Base-by-base conservation (phyloP, 2,888 invertebrate genomes). In the Carpatolechia fugitivella region DNA sequence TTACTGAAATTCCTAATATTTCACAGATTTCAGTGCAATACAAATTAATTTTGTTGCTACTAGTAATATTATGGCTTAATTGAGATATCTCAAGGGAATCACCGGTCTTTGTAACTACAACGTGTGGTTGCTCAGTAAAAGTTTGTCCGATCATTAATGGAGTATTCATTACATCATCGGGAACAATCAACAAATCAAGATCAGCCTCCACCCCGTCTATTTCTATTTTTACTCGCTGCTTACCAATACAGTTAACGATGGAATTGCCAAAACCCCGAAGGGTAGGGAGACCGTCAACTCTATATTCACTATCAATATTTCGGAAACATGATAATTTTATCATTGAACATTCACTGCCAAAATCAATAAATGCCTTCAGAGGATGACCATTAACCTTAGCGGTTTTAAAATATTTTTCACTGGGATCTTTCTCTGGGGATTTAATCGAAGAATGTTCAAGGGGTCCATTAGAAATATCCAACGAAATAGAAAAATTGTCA, bases 241-340 rank as follows among this genome's bases (percentile, higher is more conserved):
- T 57, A 13, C 55, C 57, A 6, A 57, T 14, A 10, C 31, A 30
- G 5, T 8, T 31, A 7, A 57, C 57, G 0, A 49, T 10, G 11
- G 51, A 47, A 30, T 57, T 55, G 7, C 57, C 57, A 33, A 57
- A 57, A 6, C 57, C 57, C 11, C 14, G 47, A 3, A 57, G 40
- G 4, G 16, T 16, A 1, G 57, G 41, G 16, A 52, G 14, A n/a
- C 41, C 11, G 6, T 46, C 20, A 7, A 3, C 40, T 7, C 54
- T 35, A 13, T 14, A 57, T 11, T 16, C 6, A 13, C 16, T 1
- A 11, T 10, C 31, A 7, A 52, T 1, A 13, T 29, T 30, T 8
- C 7, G 6, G 13, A 18, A 48, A n/a, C 33, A 31, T 38, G 46
- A 50, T 54, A 16, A 50, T 41, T 5, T 54, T 40, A 51, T 51